Evolutionary conservation across 2,888 invertebrate genomes (phyloP).

Genomic region (Magallana nippona): DNA sequence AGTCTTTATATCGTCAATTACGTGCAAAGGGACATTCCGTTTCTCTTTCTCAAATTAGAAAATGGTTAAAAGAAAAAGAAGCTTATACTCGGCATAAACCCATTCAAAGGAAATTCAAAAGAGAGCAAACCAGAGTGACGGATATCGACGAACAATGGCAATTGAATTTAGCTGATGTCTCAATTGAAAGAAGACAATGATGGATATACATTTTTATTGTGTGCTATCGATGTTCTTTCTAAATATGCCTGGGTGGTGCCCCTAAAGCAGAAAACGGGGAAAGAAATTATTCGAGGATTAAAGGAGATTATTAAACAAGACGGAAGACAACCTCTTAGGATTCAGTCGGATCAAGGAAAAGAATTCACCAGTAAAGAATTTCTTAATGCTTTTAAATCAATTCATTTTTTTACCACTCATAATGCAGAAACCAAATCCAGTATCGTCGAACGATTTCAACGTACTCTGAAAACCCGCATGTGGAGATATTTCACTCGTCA

Average conservation of each 20-base stretch:
- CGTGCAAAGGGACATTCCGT: too few species aligned
- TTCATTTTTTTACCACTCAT: slow-evolving; percentile 64
- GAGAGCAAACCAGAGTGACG: slow-evolving; percentile 49
- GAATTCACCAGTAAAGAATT: slow-evolving; percentile 60
- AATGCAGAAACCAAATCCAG: slow-evolving; percentile 68
- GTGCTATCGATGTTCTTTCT: too few species aligned
- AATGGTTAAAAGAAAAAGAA: too few species aligned
- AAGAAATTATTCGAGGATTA: too few species aligned
- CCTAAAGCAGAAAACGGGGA: slow-evolving; percentile 61
- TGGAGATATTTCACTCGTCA: too few species aligned
- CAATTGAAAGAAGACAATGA: slow-evolving; percentile 47
- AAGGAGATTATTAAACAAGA: slow-evolving; percentile 50
- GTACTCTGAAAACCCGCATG: too few species aligned
- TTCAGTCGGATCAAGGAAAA: slow-evolving; percentile 62
- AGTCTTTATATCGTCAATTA: too few species aligned
- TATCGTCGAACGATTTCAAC: slow-evolving; percentile 71
- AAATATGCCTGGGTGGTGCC: slow-evolving; percentile 61
- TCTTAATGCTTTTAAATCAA: slow-evolving; percentile 49
- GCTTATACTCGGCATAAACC: too few species aligned
- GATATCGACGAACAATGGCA: slow-evolving; percentile 65
- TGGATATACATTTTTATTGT: too few species aligned
- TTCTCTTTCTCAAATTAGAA: too few species aligned
- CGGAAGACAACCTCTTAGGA: slow-evolving; percentile 51
- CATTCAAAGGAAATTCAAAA: too few species aligned
- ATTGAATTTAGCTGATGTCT: slow-evolving; percentile 49